phyloP scores from a whole-genome alignment of 2,797 vertebrate species.

The Sus cebifrons region DNA sequence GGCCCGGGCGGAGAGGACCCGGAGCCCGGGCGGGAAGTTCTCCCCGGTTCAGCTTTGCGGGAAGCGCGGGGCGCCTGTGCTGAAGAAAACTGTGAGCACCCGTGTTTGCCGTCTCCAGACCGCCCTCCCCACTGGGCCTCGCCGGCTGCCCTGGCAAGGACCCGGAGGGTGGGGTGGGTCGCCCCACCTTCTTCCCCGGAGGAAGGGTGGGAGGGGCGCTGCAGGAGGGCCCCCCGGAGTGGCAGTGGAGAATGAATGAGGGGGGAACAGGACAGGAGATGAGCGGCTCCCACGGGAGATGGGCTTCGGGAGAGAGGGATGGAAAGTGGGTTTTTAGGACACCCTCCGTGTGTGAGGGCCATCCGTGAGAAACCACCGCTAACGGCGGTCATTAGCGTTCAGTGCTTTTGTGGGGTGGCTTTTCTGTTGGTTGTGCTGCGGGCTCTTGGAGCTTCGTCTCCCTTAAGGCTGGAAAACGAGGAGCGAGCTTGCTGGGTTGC shows the following conservation, averaged over 20 bases:
- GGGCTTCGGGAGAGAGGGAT: not conserved
- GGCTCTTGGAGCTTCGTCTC: not conserved
- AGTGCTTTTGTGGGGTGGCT: fast-evolving
- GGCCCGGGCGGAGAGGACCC: not conserved
- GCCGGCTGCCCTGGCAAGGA: fast-evolving
- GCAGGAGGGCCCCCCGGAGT: too few relatives aligned
- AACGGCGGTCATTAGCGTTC: not conserved
- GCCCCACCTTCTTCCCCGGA: fast-evolving
- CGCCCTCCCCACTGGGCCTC: too few relatives aligned
- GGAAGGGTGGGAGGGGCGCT: not conserved
- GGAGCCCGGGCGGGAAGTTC: fast-evolving
- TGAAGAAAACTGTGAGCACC: too few relatives aligned
- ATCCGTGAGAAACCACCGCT: not conserved
- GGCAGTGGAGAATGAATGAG: not conserved
- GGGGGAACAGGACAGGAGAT: not conserved
- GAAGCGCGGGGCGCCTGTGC: not conserved
- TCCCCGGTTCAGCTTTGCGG: not conserved
- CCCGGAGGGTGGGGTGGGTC: fast-evolving
- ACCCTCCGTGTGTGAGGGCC: not conserved
- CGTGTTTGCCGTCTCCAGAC: not conserved
- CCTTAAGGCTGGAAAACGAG: not conserved
- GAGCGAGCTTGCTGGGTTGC: not conserved
- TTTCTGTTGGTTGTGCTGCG: not conserved
- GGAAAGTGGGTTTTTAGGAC: not conserved
- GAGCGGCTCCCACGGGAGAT: not conserved